phyloP scores from a whole-genome alignment of 2,113 vertebrate genomes.

The Procapra przewalskii region DNA sequence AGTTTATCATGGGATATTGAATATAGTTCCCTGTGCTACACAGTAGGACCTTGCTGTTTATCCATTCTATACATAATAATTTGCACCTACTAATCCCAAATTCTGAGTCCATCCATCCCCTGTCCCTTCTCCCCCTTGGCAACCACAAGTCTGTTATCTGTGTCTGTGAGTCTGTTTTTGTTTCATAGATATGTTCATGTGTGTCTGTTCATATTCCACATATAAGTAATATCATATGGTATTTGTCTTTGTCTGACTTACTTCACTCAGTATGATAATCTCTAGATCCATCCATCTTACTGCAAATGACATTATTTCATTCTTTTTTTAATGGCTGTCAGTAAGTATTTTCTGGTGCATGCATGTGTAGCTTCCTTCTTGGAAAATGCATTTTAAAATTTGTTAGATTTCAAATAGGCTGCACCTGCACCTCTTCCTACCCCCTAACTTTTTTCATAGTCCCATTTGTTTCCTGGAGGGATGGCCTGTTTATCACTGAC shows the following conservation, averaged over 20 bases:
- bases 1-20: neutral
- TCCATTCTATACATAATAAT: neutral
- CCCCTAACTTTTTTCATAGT: no score
- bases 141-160: neutral
- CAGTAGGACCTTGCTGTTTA: neutral
- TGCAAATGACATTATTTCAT: neutral
- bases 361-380: neutral
- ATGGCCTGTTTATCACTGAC: rapidly evolving
- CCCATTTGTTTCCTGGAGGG: neutral
- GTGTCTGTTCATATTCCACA: neutral
- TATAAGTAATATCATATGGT: neutral
- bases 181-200: neutral
- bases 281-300: neutral
- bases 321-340: neutral
- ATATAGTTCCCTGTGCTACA: neutral
- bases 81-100: neutral
- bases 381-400: neutral
- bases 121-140: neutral
- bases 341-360: rapidly evolving
- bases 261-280: neutral
- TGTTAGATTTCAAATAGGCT: neutral
- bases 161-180: neutral
- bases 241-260: neutral
- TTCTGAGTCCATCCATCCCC: neutral
- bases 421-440: neutral